A percentile compares a stretch with the other conserved stretches of the same genome.
Evolutionary conservation across 2,113 vertebrate species (phyloP).

Genomic region (Boulengeromyrus knoepffleri): DNA sequence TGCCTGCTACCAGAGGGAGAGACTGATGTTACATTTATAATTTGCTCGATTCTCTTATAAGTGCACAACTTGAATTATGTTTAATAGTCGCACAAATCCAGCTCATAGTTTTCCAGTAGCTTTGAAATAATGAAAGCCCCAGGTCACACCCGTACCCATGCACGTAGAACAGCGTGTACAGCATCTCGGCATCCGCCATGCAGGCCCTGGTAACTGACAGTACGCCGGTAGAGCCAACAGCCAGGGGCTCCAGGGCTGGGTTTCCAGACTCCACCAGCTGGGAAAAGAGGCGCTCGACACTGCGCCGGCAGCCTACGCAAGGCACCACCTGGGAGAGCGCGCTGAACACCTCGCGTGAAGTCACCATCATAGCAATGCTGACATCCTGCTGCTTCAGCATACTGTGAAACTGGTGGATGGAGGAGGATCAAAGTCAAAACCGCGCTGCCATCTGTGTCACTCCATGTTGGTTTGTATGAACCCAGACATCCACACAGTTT

Average conservation of each 20-base stretch:
- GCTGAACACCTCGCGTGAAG: conserved; percentile 79
- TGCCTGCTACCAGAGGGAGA: background rate
- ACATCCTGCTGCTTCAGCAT: conserved; percentile 88
- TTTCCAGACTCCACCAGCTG: conserved; percentile 89
- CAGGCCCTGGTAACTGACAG: conserved; percentile 82
- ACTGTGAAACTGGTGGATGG: conserved; percentile 69
- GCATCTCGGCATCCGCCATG: conserved; percentile 82
- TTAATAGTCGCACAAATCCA: background rate
- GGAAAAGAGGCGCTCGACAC: conserved; percentile 91
- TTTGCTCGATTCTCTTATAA: background rate
- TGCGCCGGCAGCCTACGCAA: conserved; percentile 90
- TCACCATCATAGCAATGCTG: conserved; percentile 84
- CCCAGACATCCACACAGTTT: background rate
- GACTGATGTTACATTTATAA: background rate
- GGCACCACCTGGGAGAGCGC: conserved; percentile 88
- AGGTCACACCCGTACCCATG: conserved; percentile 71
- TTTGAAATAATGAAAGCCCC: background rate
- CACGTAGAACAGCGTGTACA: conserved; percentile 88
- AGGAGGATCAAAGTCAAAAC: background rate
- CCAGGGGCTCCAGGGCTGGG: conserved; percentile 85
- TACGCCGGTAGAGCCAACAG: conserved; percentile 79
- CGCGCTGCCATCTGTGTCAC: background rate
- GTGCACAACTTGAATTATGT: background rate
- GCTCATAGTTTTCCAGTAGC: background rate
- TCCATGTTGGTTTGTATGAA: background rate